Evolutionary conservation across 2,113 vertebrate species (phyloP).

Genomic region (Picathartes gymnocephalus): DNA sequence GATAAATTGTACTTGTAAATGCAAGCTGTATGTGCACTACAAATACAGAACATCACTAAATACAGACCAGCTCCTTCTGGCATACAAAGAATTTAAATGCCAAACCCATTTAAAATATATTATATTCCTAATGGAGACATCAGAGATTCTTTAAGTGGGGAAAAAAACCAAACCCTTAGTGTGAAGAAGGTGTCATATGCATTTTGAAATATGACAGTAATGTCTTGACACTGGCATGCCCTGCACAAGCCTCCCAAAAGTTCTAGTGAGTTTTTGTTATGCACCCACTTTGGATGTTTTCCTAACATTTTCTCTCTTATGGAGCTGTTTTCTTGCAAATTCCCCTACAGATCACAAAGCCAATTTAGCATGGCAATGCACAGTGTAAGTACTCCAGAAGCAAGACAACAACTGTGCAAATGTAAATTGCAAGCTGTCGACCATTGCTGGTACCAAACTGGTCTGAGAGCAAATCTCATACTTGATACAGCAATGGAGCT

Average conservation of each 20-base stretch:
- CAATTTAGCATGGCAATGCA: neutral
- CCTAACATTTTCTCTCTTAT: neutral
- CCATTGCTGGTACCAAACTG: neutral
- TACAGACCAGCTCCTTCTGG: neutral
- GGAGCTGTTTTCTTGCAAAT: neutral
- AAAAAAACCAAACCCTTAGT: neutral
- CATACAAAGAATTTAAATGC: neutral
- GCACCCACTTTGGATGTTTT: neutral
- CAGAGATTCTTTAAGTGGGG: neutral
- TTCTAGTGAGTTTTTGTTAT: neutral
- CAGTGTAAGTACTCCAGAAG: neutral
- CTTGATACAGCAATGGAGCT: neutral
- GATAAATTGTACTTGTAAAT: neutral
- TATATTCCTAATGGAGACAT: neutral
- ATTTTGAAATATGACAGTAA: neutral
- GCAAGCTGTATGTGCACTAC: neutral
- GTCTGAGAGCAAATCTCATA: neutral
- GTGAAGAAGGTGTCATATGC: neutral
- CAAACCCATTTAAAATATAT: neutral
- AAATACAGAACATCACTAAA: neutral
- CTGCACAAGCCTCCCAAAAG: neutral
- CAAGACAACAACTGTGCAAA: neutral
- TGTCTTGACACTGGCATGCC: neutral
- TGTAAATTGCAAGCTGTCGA: neutral
- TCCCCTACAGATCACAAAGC: neutral